A percentile compares a stretch with the other conserved stretches of the same genome.
Conservation (phyloP, 1,140 invertebrate species). For the Saccostrea echinata region DNA sequence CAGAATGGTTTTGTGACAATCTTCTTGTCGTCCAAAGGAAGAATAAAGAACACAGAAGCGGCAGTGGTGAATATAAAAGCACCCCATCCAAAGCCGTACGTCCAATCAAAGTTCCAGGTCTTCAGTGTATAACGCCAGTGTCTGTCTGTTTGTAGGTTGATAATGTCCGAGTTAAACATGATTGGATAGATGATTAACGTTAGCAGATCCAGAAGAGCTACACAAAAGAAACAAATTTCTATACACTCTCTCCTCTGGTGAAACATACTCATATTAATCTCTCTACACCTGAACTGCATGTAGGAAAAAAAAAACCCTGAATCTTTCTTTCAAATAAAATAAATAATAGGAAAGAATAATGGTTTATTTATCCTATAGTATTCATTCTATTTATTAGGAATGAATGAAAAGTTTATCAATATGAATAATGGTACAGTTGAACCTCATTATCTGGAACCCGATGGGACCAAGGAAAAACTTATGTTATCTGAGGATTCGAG, state of each 20-base stretch:
- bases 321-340: background rate
- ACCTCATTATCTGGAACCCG: too few species aligned
- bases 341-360: background rate
- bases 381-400: too few species aligned
- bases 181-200: conserved; percentile 62
- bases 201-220: conserved; percentile 61
- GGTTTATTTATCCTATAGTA: too few species aligned
- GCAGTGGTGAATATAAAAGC: conserved; percentile 64
- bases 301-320: background rate
- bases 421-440: too few species aligned
- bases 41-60: conserved; percentile 57
- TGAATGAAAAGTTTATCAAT: too few species aligned
- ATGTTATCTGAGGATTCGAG: too few species aligned
- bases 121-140: conserved; percentile 52
- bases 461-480: too few species aligned
- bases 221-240: conserved; percentile 13
- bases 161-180: conserved; percentile 64
- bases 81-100: conserved; percentile 66
- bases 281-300: background rate
- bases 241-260: background rate
- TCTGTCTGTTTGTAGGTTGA: conserved; percentile 34
- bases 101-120: conserved; percentile 69
- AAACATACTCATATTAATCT: background rate
- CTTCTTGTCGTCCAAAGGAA: conserved; percentile 52
- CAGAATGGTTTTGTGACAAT: conserved; percentile 45